phyloP scores from a whole-genome alignment of 2,797 vertebrate species.

The Balearica regulorum region DNA sequence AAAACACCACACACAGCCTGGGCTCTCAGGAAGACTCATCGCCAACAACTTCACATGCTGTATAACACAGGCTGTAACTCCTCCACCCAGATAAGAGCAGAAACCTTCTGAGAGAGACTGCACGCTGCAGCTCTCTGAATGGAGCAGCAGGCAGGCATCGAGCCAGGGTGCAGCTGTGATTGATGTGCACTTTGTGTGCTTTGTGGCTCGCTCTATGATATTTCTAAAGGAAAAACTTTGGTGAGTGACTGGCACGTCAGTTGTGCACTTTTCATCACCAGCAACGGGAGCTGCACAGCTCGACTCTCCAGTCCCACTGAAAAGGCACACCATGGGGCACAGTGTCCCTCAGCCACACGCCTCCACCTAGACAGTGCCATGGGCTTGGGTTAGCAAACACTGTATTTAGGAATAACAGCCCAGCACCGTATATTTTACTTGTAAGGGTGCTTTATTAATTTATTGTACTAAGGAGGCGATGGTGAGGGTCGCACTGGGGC shows the following conservation, averaged over 20 bases:
- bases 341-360: neutral
- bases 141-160: constrained; percentile 15
- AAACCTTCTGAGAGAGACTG: neutral
- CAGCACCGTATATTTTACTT: neutral
- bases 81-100: neutral
- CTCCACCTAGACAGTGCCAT: neutral
- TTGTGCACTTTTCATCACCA: neutral
- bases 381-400: neutral
- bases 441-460: neutral
- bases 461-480: neutral
- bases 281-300: neutral
- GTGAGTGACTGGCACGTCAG: neutral
- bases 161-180: neutral
- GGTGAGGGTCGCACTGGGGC: neutral
- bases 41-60: neutral
- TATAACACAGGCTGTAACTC: neutral
- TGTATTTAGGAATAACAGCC: neutral
- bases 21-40: neutral
- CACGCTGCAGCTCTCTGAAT: neutral
- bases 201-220: neutral
- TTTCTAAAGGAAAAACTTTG: neutral
- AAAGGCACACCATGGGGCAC: neutral
- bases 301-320: neutral
- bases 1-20: rapidly evolving
- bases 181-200: constrained; percentile 15